Base-by-base conservation (phyloP, 1,140 invertebrate genomes). In the Lasioglossum albipes region DNA sequence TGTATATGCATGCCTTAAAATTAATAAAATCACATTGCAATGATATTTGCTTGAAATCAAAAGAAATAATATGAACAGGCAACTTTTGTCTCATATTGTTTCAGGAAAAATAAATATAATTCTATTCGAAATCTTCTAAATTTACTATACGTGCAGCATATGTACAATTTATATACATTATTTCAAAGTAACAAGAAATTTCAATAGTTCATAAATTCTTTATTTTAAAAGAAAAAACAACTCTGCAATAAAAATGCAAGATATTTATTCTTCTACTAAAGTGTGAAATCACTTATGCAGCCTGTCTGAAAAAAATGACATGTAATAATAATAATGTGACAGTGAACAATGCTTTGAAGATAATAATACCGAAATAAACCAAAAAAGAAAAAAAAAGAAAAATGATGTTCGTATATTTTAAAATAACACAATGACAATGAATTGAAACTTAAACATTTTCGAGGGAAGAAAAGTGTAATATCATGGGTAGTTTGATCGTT, bases 111-210 rank as follows among this genome's bases (percentile, higher is more conserved):
- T 41, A 76, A 69, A 7, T 76, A 22, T 69, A 61, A 22, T 59
- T 76, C 18, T 69, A 31, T 45, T 10, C 41, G 20, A 27, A 67
- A 54, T 54, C 41, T 67, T 36, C n/a, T 69, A 45, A 59, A n/a
- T 59, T 76, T 76, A 20, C 71, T 64, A 57, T 42, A 73, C 61
- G 41, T 74, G 69, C 77, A 74, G 41, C 67, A 22, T 52, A 71
- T 67, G 41, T 80, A 80, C 78, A 80, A 67, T 67, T 67, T 79
- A 79, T 73, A 73, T 79, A 73, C 71, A 74, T 18, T 69, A 20
- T 76, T 76, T 59, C 66, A 62, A 65, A 73, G 36, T 61, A 73
- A 73, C 49, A 54, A 9, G 13, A 42, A 79, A 49, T 49, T 57
- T 45, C 41, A 73, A 74, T 12, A 36, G 65, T 7, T 20, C 27